phyloP scores from a whole-genome alignment of 1,140 invertebrate species.

The Dreissena polymorpha region DNA sequence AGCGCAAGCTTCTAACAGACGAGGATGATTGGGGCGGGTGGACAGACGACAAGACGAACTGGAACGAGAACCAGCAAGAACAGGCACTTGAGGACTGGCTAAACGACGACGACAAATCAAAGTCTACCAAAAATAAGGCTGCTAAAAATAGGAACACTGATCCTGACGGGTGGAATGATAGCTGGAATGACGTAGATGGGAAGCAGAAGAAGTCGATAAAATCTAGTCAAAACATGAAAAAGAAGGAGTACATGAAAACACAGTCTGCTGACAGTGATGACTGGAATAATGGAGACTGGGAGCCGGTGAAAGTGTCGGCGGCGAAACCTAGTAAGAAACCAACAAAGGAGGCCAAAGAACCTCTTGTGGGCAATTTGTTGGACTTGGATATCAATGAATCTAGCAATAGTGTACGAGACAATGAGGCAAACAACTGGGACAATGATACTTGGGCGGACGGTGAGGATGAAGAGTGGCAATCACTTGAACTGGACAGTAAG shows the following conservation, averaged over 20 bases:
- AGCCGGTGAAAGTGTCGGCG: constrained; percentile 59
- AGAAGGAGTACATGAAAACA: constrained; percentile 56
- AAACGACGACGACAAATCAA: constrained; percentile 66
- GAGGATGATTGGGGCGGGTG: constrained; percentile 74
- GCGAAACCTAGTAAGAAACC: constrained; percentile 30
- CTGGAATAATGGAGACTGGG: constrained; percentile 73
- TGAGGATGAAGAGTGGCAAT: constrained; percentile 74
- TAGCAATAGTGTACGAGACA: neutral
- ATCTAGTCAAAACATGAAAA: constrained; percentile 62
- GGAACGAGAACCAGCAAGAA: constrained; percentile 61
- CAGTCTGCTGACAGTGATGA: constrained; percentile 56
- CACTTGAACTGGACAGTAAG: constrained; percentile 67
- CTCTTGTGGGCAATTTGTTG: constrained; percentile 73
- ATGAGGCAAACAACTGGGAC: constrained; percentile 66
- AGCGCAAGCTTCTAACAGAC: constrained; percentile 68
- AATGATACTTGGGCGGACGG: constrained; percentile 75
- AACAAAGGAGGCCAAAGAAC: constrained; percentile 71
- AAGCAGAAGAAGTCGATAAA: constrained; percentile 54
- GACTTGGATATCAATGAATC: constrained; percentile 67
- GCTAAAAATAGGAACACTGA: constrained; percentile 57
- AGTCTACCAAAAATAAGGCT: constrained; percentile 46
- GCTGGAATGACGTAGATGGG: constrained; percentile 60
- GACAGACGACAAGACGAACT: constrained; percentile 58
- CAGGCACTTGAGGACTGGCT: constrained; percentile 71
- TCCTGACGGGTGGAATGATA: constrained; percentile 61